Evolutionary conservation across 2,113 vertebrate species (phyloP).

Genomic region (Urocolius indicus): DNA sequence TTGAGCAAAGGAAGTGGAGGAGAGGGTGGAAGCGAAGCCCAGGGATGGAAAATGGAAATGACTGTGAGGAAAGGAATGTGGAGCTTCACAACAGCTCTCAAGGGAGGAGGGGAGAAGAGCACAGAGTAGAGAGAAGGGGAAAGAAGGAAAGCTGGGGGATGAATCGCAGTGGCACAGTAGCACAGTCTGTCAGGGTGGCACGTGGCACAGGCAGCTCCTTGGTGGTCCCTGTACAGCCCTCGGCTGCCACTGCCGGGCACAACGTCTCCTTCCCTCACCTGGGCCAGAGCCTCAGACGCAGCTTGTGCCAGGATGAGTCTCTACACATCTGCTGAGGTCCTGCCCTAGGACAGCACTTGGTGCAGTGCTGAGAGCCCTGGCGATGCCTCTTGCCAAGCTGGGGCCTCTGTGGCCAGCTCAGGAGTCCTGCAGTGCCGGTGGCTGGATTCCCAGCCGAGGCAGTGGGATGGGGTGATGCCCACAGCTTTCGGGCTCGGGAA

Average conservation of each 20-base stretch:
- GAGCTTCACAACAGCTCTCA: not conserved
- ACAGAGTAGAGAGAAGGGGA: not conserved
- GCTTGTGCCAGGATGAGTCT: not conserved
- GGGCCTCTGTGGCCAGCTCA: not conserved
- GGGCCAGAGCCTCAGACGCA: not conserved
- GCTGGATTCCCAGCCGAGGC: not conserved
- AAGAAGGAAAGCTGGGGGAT: not conserved
- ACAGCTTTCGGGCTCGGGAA: not conserved
- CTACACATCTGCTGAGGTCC: not conserved
- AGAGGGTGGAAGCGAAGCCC: slow-evolving; percentile 1
- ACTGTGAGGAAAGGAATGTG: slow-evolving; percentile 55
- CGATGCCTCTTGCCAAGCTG: not conserved
- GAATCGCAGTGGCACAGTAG: not conserved
- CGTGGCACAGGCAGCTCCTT: fast-evolving
- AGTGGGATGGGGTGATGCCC: not conserved
- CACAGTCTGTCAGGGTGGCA: fast-evolving
- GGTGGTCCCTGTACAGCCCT: fast-evolving
- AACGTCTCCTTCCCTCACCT: not conserved
- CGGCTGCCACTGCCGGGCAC: not conserved
- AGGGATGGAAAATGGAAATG: slow-evolving; percentile 56
- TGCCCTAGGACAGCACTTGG: not conserved
- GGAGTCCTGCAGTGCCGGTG: not conserved
- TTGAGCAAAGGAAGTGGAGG: slow-evolving; percentile 30
- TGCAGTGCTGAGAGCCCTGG: not conserved
- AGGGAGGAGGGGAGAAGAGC: not conserved